A percentile compares a stretch with the other conserved stretches of the same genome.
Evolutionary conservation across 2,113 vertebrate genomes (phyloP).

Genomic region (Protomyctophum bolini): DNA sequence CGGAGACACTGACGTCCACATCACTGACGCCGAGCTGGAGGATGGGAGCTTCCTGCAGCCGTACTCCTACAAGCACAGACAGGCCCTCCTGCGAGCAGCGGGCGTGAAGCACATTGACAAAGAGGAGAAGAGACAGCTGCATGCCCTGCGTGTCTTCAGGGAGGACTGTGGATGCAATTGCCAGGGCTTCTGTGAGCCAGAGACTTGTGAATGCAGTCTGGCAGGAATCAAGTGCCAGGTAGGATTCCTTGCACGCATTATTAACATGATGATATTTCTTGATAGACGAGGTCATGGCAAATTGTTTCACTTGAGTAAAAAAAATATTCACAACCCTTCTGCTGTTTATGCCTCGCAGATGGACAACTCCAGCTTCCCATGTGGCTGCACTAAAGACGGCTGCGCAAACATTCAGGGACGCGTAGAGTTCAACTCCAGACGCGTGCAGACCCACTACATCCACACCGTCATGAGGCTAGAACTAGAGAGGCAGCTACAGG

Average conservation of each 20-base stretch:
- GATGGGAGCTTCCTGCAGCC: slow-evolving; percentile 83
- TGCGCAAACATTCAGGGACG: slow-evolving; percentile 88
- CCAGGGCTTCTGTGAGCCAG: slow-evolving; percentile 87
- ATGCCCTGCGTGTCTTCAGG: slow-evolving; percentile 86
- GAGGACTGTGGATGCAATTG: slow-evolving; percentile 91
- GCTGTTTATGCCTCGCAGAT: slow-evolving; percentile 74
- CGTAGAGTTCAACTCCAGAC: slow-evolving; percentile 86
- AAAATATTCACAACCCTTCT: background rate
- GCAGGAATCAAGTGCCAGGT: slow-evolving; percentile 96
- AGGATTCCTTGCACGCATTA: background rate
- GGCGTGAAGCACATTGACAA: slow-evolving; percentile 88
- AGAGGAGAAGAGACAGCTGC: slow-evolving; percentile 89
- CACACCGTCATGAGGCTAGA: slow-evolving; percentile 91
- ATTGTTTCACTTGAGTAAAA: background rate
- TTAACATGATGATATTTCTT: background rate
- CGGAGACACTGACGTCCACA: slow-evolving; percentile 60
- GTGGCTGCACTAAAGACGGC: slow-evolving; percentile 87
- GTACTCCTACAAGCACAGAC: slow-evolving; percentile 84
- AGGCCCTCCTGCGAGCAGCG: slow-evolving; percentile 81
- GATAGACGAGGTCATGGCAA: background rate
- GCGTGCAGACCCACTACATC: slow-evolving; percentile 89
- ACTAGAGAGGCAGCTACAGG: slow-evolving; percentile 75
- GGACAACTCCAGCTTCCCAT: slow-evolving; percentile 91
- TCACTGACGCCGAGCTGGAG: slow-evolving; percentile 76
- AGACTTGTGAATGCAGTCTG: slow-evolving; percentile 89